These are phyloP conservation scores for Torymus aiolomorphi DNA, from an alignment of 2,888 invertebrate species.

Conservation along the genomic window DNA sequence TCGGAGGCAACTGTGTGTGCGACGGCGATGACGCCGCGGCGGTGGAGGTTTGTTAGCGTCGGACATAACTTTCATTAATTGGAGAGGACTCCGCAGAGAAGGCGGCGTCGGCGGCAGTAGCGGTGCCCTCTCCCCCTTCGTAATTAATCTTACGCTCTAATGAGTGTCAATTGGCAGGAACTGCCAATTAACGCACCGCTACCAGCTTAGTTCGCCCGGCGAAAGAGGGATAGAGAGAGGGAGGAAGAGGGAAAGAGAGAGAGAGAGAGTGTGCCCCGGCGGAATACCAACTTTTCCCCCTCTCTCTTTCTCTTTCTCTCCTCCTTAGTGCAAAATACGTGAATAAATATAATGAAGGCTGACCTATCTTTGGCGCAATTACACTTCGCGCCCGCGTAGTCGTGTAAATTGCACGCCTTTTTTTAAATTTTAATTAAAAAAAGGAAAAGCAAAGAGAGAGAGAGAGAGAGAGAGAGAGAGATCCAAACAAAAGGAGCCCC, in stretches of 20 bases:
- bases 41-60: constrained; percentile 68
- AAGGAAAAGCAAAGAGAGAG: constrained; percentile 14
- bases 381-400: constrained; percentile 16
- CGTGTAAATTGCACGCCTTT: constrained; percentile 29
- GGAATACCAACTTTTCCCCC: constrained; percentile 48
- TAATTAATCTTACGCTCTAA: constrained; percentile 72
- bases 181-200: constrained; percentile 70
- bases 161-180: constrained; percentile 72
- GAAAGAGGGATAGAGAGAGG: constrained; percentile 54
- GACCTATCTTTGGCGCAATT: constrained; percentile 56
- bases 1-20: constrained; percentile 51
- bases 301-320: not conserved
- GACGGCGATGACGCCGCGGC: constrained; percentile 58
- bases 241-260: constrained; percentile 38
- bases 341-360: constrained; percentile 54
- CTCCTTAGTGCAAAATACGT: constrained; percentile 16
- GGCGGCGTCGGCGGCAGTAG: constrained; percentile 58
- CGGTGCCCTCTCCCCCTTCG: constrained; percentile 56
- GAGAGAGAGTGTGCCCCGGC: constrained; percentile 4
- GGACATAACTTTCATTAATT: constrained; percentile 72
- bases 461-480: constrained; percentile 14
- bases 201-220: constrained; percentile 56
- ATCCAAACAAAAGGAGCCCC: constrained; percentile 35
- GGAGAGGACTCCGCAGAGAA: constrained; percentile 66
- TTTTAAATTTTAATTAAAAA: constrained; percentile 53